Conservation (phyloP, 2,113 vertebrate species). For the Pelecanus crispus region DNA sequence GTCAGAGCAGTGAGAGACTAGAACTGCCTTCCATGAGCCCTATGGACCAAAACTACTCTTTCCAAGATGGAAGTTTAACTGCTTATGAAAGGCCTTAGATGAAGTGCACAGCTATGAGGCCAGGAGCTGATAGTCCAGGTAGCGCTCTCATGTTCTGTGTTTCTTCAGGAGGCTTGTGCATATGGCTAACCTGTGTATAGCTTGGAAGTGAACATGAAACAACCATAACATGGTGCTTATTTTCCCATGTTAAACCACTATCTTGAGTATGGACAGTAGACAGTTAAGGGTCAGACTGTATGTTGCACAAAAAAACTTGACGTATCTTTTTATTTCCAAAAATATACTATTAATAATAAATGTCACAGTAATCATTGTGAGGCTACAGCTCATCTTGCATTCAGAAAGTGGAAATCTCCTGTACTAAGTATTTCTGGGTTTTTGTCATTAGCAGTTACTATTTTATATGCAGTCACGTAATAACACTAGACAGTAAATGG, state of each 20-base stretch:
- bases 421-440: neutral
- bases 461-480: neutral
- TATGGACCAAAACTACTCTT: rapidly evolving
- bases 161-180: neutral
- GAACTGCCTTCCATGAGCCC: neutral
- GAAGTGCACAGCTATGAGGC: neutral
- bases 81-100: neutral
- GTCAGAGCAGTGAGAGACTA: neutral
- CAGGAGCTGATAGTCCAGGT: neutral
- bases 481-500: neutral
- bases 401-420: neutral
- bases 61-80: neutral
- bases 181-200: neutral
- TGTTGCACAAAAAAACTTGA: neutral
- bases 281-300: neutral
- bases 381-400: neutral
- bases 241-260: neutral
- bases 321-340: neutral
- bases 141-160: neutral
- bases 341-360: neutral
- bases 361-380: neutral
- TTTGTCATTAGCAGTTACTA: neutral
- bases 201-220: neutral
- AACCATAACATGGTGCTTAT: neutral
- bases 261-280: neutral